Conservation (phyloP, 2,888 invertebrate genomes). For the Leucophenga maculata region DNA sequence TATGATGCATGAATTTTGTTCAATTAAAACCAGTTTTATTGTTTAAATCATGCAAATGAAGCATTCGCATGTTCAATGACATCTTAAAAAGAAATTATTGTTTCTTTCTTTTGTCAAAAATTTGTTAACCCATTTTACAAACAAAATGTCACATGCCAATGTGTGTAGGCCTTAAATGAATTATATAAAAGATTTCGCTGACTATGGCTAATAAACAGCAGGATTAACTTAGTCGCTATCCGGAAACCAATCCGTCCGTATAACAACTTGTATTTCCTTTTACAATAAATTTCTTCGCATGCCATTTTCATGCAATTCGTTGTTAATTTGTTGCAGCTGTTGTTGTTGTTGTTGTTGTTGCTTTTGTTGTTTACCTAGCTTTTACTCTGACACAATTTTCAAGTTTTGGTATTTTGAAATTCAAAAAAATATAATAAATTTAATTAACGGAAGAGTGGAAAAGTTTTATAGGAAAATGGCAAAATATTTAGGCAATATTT, state of each 20-base stretch:
- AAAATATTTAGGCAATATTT: conserved; percentile 24
- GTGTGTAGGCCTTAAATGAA: conserved; percentile 22
- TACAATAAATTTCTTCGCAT: conserved; percentile 55
- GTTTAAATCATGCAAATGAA: no score
- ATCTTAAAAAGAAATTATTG: no score
- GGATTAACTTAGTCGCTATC: conserved; percentile 56
- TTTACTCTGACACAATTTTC: conserved; percentile 57
- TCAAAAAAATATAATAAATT: conserved; percentile 41
- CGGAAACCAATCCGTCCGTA: conserved; percentile 58
- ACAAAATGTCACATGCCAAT: background rate
- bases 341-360: conserved; percentile 15
- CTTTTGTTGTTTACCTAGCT: no score
- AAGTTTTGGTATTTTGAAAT: conserved; percentile 40
- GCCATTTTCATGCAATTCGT: conserved; percentile 33
- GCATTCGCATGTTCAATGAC: no score
- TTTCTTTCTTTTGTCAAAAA: no score
- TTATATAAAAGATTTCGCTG: conserved; percentile 9
- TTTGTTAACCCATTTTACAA: background rate
- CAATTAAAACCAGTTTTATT: no score
- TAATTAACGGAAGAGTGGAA: conserved; percentile 59
- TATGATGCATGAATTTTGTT: no score
- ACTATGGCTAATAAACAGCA: conserved; percentile 21
- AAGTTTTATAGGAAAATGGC: conserved; percentile 45
- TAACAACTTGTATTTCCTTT: conserved; percentile 48
- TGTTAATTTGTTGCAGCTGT: conserved; percentile 24